Conservation (phyloP, 2,113 vertebrate species). For the Cyrtonyx montezumae region DNA sequence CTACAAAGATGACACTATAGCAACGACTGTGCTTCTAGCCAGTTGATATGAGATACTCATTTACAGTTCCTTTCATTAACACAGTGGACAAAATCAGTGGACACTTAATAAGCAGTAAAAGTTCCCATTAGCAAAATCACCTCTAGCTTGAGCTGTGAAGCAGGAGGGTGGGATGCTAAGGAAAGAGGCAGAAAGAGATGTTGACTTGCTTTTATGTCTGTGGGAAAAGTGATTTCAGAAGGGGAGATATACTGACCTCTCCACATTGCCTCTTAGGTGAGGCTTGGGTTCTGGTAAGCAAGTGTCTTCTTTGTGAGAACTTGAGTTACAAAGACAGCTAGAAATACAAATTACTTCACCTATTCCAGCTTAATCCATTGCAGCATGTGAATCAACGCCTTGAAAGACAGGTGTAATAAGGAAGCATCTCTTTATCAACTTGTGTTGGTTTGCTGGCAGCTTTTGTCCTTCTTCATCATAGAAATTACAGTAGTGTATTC, state of each 20-base stretch:
- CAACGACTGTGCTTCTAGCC: constrained; percentile 16
- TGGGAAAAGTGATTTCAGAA: neutral
- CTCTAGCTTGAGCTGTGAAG: neutral
- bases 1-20: constrained; percentile 42
- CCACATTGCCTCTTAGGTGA: neutral
- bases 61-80: constrained; percentile 17
- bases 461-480: neutral
- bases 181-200: neutral
- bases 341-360: neutral
- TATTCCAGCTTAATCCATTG: neutral
- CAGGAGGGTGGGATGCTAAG: neutral
- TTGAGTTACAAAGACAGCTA: neutral
- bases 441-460: neutral
- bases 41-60: constrained; percentile 1
- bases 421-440: neutral
- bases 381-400: fast-evolving
- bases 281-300: neutral
- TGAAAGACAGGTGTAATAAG: neutral
- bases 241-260: fast-evolving
- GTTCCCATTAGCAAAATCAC: neutral
- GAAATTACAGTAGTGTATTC: neutral
- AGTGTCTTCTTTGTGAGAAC: neutral
- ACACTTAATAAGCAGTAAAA: neutral
- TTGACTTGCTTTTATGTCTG: neutral
- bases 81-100: neutral